Evolutionary conservation across 2,113 vertebrate genomes (phyloP).

Genomic region (Dolichallabes microphthalmus): DNA sequence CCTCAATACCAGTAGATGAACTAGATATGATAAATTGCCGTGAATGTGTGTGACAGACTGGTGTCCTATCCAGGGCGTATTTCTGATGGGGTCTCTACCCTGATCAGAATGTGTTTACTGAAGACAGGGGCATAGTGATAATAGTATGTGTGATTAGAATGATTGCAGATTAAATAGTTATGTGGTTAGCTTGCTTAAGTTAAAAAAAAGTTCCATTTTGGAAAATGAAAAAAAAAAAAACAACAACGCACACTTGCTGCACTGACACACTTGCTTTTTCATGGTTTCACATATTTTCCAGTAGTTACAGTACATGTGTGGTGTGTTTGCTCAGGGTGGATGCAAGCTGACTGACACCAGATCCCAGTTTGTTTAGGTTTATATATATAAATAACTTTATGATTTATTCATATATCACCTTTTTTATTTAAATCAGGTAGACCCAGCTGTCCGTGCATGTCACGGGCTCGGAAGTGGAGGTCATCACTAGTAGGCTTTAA

Average conservation of each 20-base stretch:
- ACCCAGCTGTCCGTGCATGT: slow-evolving; percentile 20
- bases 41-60: not conserved
- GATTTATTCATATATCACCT: not conserved
- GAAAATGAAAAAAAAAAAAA: not conserved
- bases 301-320: not conserved
- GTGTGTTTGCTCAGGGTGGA: not conserved
- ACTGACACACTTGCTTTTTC: not conserved
- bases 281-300: slow-evolving; percentile 5
- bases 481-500: not conserved
- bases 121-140: not conserved
- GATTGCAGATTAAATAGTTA: not conserved
- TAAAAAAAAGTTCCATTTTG: not conserved
- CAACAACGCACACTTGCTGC: not conserved
- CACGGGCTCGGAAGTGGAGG: slow-evolving; percentile 12
- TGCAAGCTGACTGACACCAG: not conserved
- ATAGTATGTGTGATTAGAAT: not conserved
- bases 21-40: not conserved
- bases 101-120: not conserved
- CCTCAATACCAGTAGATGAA: not conserved
- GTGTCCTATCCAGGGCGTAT: not conserved
- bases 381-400: not conserved
- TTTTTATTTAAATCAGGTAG: slow-evolving; percentile 1
- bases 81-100: not conserved
- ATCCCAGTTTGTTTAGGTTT: not conserved
- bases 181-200: not conserved